Percentiles rank a stretch among this genome's conserved stretches.
These are phyloP conservation scores for Hassar affinis DNA, from an alignment of 2,113 vertebrate genomes.

Conservation along the genomic window DNA sequence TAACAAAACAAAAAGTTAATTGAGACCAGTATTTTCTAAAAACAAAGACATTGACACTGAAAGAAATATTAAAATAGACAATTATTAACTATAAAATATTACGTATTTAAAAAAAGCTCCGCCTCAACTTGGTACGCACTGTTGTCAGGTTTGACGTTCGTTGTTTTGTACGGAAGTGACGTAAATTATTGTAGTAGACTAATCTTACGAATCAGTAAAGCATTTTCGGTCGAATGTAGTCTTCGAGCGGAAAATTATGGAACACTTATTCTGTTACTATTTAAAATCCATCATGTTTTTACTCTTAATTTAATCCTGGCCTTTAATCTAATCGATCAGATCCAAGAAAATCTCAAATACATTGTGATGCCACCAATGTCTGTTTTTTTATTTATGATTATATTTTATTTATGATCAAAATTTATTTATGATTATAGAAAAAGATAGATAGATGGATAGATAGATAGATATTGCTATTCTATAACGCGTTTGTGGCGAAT, in stretches of 20 bases:
- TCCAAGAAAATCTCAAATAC: too few relatives aligned
- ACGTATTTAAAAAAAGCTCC: background rate
- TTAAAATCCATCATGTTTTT: background rate
- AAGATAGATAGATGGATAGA: background rate
- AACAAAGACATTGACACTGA: background rate
- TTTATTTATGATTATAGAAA: too few relatives aligned
- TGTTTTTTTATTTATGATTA: too few relatives aligned
- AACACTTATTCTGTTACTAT: background rate
- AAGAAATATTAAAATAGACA: background rate
- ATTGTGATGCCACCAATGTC: too few relatives aligned
- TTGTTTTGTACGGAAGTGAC: conserved; percentile 61
- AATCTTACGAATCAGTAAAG: background rate
- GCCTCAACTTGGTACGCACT: conserved; percentile 7
- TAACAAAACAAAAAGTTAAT: background rate
- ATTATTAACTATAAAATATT: background rate
- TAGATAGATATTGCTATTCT: background rate
- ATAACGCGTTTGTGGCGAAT: conserved; percentile 28
- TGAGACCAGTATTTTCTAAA: background rate
- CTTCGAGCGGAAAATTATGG: background rate
- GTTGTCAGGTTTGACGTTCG: conserved; percentile 57
- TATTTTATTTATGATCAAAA: too few relatives aligned
- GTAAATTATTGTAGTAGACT: conserved; percentile 5
- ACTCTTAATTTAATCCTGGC: background rate
- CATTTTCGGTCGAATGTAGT: conserved; percentile 11
- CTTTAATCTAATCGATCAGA: too few relatives aligned